Base-by-base conservation (phyloP, 2,888 invertebrate genomes). In the Scaptomyza flava region DNA sequence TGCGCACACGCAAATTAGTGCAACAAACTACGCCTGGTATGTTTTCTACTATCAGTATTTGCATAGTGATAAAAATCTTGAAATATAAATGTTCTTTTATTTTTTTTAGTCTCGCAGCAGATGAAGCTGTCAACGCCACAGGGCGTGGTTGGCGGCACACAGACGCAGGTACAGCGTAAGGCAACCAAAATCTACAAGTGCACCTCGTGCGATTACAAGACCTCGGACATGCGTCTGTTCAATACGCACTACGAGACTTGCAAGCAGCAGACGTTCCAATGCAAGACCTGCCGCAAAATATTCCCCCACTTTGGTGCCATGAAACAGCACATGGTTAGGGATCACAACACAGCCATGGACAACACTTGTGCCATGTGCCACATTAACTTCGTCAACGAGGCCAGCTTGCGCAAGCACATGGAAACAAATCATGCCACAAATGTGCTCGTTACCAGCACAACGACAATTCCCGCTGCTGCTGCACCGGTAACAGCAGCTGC, bases 151-250 rank as follows among this genome's bases (percentile, higher is more conserved):
- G 67, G 67, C 33, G 85, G 81, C 30, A 84, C 88, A 46, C 90
- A 90, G 81, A 89, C 83, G 34, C 77, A 68, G 11, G 81, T 89
- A 12, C 90, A 90, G 51, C 88, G 91, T 4, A 90, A 90, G 76
- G 90, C 91, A 33, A 91, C 91, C 43, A 92, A 92, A 79, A 90
- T 92, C 2, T 92, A 92, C 67, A 92, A 92, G 79, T 92, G 92
- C 77, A 89, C 91, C 51, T 89, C 91, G 11, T 92, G 92, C 72
- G 92, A 92, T 48, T 92, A 92, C 60, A 92, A 92, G 79, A 92
- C 92, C 47, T 90, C 91, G 2, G 92, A 92, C 72, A 89, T 92
- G 81, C 90, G 91, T 63, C 81, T 91, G 17, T 92, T 92, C 46
- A 92, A 92, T 61, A 91, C 92, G 14, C 92, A 92, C 62, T 92